Conservation (phyloP, 2,797 vertebrate genomes). For the Hippocampus kuda region DNA sequence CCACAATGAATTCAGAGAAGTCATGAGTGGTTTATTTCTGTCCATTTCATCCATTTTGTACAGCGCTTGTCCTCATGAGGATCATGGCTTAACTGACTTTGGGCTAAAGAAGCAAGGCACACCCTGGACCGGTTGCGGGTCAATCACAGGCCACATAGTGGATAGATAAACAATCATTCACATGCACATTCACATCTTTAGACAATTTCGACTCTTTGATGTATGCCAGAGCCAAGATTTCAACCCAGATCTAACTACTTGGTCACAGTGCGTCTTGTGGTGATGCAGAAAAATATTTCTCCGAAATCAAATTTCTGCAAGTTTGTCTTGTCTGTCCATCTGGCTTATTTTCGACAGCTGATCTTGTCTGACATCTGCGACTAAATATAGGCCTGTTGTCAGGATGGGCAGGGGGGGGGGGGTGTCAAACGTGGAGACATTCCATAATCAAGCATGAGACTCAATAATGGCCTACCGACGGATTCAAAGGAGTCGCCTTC, state of each 20-base stretch:
- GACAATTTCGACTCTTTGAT: neutral
- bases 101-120: too few species aligned
- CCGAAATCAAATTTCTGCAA: neutral
- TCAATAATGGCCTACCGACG: conserved; percentile 64
- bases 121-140: neutral
- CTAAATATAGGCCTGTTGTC: neutral
- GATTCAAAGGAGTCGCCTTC: conserved; percentile 91
- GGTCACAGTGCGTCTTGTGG: neutral
- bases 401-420: too few species aligned
- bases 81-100: neutral
- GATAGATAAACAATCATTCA: neutral
- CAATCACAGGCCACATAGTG: neutral
- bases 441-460: neutral
- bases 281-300: neutral
- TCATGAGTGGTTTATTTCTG: neutral
- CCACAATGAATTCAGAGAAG: neutral
- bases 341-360: neutral
- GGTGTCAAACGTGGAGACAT: neutral
- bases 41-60: neutral
- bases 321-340: neutral
- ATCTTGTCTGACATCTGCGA: neutral
- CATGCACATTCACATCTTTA: neutral
- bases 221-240: neutral
- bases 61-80: neutral
- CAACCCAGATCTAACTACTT: neutral